Conservation (phyloP, 2,797 vertebrate genomes). For the Malacoraja senta region DNA sequence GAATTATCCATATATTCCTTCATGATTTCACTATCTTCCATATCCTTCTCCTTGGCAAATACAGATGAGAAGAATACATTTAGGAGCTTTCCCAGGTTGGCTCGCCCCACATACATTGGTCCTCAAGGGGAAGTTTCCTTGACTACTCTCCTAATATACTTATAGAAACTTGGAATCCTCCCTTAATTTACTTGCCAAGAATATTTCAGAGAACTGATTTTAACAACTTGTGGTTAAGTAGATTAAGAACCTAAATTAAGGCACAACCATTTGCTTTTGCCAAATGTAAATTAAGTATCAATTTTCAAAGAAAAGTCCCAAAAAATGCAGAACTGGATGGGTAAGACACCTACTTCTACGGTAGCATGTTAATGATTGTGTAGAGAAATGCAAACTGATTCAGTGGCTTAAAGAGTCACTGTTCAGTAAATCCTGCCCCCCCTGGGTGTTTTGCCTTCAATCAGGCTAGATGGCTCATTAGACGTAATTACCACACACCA, state of each 20-base stretch:
- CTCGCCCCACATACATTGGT: too few relatives aligned
- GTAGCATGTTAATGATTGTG: conserved; percentile 2
- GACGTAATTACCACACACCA: conserved; percentile 69
- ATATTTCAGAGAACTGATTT: not conserved
- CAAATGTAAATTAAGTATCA: not conserved
- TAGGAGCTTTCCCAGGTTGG: too few relatives aligned
- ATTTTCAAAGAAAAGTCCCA: conserved; percentile 2
- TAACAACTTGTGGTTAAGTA: not conserved
- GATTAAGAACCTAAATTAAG: not conserved
- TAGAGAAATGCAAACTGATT: not conserved
- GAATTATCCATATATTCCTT: too few relatives aligned
- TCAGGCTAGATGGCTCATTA: conserved; percentile 90
- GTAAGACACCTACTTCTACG: not conserved
- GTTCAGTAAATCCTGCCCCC: conserved; percentile 72
- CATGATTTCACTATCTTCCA: too few relatives aligned
- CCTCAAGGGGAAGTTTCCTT: too few relatives aligned
- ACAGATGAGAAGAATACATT: too few relatives aligned
- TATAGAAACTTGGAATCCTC: too few relatives aligned
- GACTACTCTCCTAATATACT: too few relatives aligned
- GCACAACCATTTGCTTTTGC: not conserved
- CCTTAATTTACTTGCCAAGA: not conserved
- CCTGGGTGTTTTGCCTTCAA: conserved; percentile 74
- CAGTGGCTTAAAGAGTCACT: conserved; percentile 66
- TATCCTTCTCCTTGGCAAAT: too few relatives aligned
- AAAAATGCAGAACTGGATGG: not conserved